phyloP scores from a whole-genome alignment of 2,888 invertebrate species.

The Phymatocera aterrima region DNA sequence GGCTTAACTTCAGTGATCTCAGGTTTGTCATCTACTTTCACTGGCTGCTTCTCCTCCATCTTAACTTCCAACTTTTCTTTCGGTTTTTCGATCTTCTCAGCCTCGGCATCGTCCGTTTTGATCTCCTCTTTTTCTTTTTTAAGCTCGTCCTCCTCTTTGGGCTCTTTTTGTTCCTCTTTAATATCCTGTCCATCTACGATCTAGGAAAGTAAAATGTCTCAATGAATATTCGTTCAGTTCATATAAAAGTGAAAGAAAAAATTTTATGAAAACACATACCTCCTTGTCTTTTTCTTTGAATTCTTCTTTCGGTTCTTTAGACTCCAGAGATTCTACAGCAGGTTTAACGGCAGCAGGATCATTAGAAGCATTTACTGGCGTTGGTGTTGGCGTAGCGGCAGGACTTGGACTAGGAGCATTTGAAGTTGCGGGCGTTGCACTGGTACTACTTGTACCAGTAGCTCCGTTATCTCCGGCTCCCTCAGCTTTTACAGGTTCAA shows the following conservation, averaged over 20 bases:
- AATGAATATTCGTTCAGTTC: neutral
- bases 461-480: constrained; percentile 66
- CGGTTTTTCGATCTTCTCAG: constrained; percentile 64
- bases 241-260: neutral
- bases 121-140: constrained; percentile 66
- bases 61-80: constrained; percentile 69
- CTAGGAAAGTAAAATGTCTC: constrained; percentile 49
- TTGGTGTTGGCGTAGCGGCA: constrained; percentile 79
- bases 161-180: constrained; percentile 67
- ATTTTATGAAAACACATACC: constrained; percentile 32
- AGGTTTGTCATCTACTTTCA: constrained; percentile 64
- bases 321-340: constrained; percentile 63
- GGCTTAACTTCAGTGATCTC: constrained; percentile 69
- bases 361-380: constrained; percentile 75
- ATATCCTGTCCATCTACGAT: constrained; percentile 72
- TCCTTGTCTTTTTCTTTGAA: constrained; percentile 56
- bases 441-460: constrained; percentile 66
- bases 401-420: constrained; percentile 84
- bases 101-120: constrained; percentile 72
- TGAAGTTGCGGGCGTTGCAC: constrained; percentile 79
- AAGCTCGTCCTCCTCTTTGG: constrained; percentile 66
- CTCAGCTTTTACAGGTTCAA: constrained; percentile 74
- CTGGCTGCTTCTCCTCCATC: constrained; percentile 72
- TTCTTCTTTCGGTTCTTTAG: constrained; percentile 66
- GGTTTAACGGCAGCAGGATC: constrained; percentile 63